Evolutionary conservation across 2,113 vertebrate species (phyloP), one percentile per base, ranked within the genome.

Genomic region (Centropus bengalensis): DNA sequence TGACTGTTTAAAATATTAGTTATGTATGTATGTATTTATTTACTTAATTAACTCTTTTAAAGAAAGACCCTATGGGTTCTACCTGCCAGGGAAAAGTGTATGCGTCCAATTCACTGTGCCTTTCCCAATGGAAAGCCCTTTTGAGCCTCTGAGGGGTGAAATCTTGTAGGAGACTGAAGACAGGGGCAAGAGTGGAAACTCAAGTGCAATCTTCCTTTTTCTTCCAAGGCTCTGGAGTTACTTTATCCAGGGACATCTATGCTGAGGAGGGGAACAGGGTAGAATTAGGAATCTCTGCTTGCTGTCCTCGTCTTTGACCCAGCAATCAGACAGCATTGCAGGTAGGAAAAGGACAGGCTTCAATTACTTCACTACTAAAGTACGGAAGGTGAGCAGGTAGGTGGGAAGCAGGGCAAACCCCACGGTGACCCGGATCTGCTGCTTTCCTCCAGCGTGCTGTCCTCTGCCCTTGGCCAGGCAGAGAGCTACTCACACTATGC

Each of bases 41-140:
- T 28, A 8, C 5, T 30, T 22, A n/a, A n/a, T 45, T 45, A 22
- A 5, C 55, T 6, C 19, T 32, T 11, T 38, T 52, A 10, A 20
- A 54, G 12, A 44, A 10, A 0, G 2, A 23, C 2, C 8, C 0
- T 0, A 2, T 40, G 38, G 8, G 8, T 1, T 1, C 1, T 22
- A 6, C 24, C 30, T 51, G 32, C 16, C 7, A 24, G 12, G 5
- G 8, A 14, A 14, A 76, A 10, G 23, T 21, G 15, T 6, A 17
- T 2, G 3, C 7, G 2, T 17, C 16, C 59, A 3, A 0, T 33
- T 66, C 11, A 24, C 28, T 11, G 9, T 2, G 3, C 2, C 3
- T 28, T 52, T 12, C 14, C 32, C 5, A 9, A 12, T 28, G 8
- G 82, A 22, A 59, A 5, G 19, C 23, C 47, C 10, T 9, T 32